Percentiles rank a stretch among this genome's conserved stretches.
These are phyloP conservation scores for Pentalonia nigronervosa DNA, from an alignment of 1,140 invertebrate genomes.

Conservation along the genomic window DNA sequence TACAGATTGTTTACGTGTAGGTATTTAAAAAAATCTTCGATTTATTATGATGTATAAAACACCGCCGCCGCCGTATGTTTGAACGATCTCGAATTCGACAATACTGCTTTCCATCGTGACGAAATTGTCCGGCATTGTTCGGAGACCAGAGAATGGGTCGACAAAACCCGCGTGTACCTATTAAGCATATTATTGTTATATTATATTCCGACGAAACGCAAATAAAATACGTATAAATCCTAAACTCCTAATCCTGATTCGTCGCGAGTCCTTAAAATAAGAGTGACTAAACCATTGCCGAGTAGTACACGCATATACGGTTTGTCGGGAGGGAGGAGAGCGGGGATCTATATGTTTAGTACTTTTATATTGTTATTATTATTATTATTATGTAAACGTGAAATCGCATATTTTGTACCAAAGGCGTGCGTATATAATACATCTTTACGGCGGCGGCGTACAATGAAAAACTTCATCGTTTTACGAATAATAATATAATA, in stretches of 20 bases:
- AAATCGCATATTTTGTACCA: background rate
- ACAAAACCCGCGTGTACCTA: background rate
- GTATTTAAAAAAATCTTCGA: conserved; percentile 28
- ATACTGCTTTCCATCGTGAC: conserved; percentile 12
- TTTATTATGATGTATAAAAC: background rate
- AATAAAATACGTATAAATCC: background rate
- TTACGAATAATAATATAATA: conserved; percentile 34
- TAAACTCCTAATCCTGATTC: background rate
- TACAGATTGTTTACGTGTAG: conserved; percentile 5
- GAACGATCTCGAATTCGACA: conserved; percentile 9
- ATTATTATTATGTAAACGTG: background rate
- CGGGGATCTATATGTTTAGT: background rate
- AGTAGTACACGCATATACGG: background rate
- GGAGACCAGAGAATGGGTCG: background rate
- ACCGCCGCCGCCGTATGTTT: background rate
- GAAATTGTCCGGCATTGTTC: background rate
- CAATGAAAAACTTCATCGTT: conserved; percentile 13
- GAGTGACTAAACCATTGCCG: background rate
- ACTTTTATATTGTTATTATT: background rate
- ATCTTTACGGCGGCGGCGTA: background rate
- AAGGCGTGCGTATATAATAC: background rate
- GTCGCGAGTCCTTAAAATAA: conserved; percentile 9
- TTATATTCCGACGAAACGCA: background rate
- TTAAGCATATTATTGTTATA: background rate
- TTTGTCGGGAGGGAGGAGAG: background rate